These are phyloP conservation scores for Himalopsyche anomala DNA, from an alignment of 2,888 invertebrate genomes.

Conservation along the genomic window DNA sequence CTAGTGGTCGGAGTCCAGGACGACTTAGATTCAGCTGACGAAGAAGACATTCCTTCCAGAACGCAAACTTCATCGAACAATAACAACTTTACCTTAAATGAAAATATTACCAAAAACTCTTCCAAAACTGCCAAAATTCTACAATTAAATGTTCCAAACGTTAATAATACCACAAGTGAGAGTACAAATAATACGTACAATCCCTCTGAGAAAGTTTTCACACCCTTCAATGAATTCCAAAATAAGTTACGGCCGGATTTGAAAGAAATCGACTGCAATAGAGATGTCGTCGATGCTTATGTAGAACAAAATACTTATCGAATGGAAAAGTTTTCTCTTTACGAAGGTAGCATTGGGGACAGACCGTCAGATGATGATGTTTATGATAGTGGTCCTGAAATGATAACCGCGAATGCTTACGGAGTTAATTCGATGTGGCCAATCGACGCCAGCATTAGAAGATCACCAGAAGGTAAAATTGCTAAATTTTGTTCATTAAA, in stretches of 20 bases:
- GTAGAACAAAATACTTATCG: slow-evolving; percentile 68
- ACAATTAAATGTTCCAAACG: slow-evolving; percentile 45
- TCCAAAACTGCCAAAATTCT: slow-evolving; percentile 58
- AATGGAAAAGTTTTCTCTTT: slow-evolving; percentile 56
- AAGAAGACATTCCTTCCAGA: slow-evolving; percentile 64
- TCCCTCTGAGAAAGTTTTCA: slow-evolving; percentile 56
- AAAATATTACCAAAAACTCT: slow-evolving; percentile 50
- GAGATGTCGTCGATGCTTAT: slow-evolving; percentile 54
- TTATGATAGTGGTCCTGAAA: slow-evolving; percentile 68
- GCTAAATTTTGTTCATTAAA: too few species aligned
- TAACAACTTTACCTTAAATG: slow-evolving; percentile 43
- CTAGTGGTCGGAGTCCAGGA: slow-evolving; percentile 90
- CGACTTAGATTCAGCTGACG: slow-evolving; percentile 85
- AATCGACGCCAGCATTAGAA: slow-evolving; percentile 82
- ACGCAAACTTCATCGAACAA: background rate
- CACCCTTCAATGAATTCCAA: slow-evolving; percentile 49
- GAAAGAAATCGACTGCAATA: slow-evolving; percentile 18
- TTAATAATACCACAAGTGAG: slow-evolving; percentile 14
- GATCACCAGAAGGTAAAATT: slow-evolving; percentile 84
- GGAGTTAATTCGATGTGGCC: slow-evolving; percentile 78
- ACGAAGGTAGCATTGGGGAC: slow-evolving; percentile 66
- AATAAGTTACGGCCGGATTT: slow-evolving; percentile 65
- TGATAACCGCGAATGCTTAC: slow-evolving; percentile 71
- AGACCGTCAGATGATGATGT: slow-evolving; percentile 63
- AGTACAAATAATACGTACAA: background rate